These are phyloP conservation scores for Enteromius thamalakanensis DNA, from an alignment of 2,797 vertebrate species.

Conservation along the genomic window DNA sequence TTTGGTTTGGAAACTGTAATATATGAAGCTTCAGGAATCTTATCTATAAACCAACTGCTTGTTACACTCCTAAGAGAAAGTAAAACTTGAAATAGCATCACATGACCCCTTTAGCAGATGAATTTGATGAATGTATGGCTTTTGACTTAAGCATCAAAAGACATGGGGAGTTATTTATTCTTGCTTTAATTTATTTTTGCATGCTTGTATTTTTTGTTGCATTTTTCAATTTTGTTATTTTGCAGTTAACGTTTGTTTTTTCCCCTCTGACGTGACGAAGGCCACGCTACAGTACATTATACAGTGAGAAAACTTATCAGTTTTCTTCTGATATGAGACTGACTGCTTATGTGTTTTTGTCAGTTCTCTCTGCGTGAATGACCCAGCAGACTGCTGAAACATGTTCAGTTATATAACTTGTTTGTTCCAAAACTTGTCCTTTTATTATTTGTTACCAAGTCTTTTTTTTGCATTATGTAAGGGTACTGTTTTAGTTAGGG, in stretches of 20 bases:
- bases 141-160: neutral
- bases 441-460: neutral
- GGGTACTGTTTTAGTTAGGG: constrained; percentile 33
- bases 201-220: neutral
- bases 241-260: neutral
- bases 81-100: no score
- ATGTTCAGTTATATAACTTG: constrained; percentile 31
- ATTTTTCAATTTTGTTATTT: neutral
- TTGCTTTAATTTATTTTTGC: neutral
- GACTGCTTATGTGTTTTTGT: constrained; percentile 1
- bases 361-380: neutral
- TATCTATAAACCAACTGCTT: no score
- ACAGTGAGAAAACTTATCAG: neutral
- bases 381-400: neutral
- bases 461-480: constrained; percentile 24
- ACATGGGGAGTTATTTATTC: neutral
- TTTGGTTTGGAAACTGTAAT: no score
- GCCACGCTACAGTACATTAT: neutral
- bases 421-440: neutral
- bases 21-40: no score
- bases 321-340: neutral
- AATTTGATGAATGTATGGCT: neutral
- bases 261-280: neutral
- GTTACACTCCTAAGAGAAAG: no score
- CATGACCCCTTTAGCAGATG: no score